These are phyloP conservation scores for Charina bottae DNA, from an alignment of 2,113 vertebrate species.

Conservation along the genomic window DNA sequence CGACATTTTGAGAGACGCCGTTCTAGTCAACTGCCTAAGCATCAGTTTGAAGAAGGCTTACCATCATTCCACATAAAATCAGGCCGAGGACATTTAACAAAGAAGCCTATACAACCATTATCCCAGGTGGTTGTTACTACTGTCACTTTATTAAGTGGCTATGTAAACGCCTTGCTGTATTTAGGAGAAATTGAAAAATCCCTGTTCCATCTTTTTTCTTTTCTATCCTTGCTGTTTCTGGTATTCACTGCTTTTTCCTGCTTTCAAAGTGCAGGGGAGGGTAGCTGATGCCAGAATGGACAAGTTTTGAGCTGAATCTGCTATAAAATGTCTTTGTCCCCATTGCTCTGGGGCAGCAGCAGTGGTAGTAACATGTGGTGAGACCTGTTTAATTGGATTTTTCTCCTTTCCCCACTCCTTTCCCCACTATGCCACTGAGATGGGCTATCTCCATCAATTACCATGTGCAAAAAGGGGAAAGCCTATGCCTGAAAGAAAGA, in stretches of 20 bases:
- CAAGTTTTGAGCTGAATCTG: neutral
- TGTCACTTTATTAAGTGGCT: neutral
- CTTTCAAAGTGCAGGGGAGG: neutral
- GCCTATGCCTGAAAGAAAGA: too few species aligned
- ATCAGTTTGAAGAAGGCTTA: neutral
- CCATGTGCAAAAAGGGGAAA: neutral
- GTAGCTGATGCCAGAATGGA: neutral
- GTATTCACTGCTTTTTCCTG: neutral
- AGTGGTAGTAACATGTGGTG: neutral
- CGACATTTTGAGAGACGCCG: neutral
- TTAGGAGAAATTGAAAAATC: neutral
- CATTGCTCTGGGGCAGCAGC: neutral
- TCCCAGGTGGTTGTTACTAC: constrained; percentile 53
- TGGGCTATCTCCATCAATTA: too few species aligned
- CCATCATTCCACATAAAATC: neutral
- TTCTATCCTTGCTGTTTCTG: neutral
- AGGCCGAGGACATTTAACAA: constrained; percentile 39
- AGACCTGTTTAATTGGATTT: neutral
- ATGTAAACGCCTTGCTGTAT: neutral
- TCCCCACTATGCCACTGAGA: neutral
- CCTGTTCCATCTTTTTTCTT: neutral
- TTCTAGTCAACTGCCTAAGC: accelerated
- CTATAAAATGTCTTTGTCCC: neutral
- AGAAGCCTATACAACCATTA: constrained; percentile 60
- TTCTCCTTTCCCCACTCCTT: neutral